Conservation (phyloP, 2,888 invertebrate species). For the Erpobdella octoculata region DNA sequence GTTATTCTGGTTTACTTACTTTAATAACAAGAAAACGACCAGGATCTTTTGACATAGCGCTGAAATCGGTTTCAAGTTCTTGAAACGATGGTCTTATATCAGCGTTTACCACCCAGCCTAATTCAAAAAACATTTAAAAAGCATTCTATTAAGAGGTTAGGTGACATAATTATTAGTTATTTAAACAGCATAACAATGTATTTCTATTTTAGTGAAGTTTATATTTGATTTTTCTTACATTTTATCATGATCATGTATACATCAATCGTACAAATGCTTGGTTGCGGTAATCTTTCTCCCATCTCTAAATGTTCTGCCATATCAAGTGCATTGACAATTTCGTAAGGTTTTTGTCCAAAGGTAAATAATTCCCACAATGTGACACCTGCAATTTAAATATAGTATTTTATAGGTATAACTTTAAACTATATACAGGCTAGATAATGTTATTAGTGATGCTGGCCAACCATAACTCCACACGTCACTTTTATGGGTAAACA, state of each 20-base stretch:
- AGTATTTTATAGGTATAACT: too few species aligned
- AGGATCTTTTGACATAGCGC: constrained; percentile 25
- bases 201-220: too few species aligned
- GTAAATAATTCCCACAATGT: constrained; percentile 92
- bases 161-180: too few species aligned
- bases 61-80: constrained; percentile 24
- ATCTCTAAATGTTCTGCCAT: constrained; percentile 82
- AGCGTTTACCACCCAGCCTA: constrained; percentile 27
- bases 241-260: constrained; percentile 87
- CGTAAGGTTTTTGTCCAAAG: constrained; percentile 82
- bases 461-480: constrained; percentile 62
- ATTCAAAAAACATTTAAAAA: too few species aligned
- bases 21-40: constrained; percentile 23
- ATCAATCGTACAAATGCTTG: constrained; percentile 79
- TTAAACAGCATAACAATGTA: too few species aligned
- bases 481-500: constrained; percentile 94
- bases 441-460: too few species aligned
- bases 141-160: too few species aligned
- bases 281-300: constrained; percentile 80
- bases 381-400: too few species aligned
- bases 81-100: constrained; percentile 24
- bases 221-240: too few species aligned
- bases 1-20: too few species aligned
- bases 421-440: too few species aligned
- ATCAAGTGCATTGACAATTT: constrained; percentile 75